phyloP scores from a whole-genome alignment of 2,113 vertebrate genomes.

The Dissostichus mawsoni region DNA sequence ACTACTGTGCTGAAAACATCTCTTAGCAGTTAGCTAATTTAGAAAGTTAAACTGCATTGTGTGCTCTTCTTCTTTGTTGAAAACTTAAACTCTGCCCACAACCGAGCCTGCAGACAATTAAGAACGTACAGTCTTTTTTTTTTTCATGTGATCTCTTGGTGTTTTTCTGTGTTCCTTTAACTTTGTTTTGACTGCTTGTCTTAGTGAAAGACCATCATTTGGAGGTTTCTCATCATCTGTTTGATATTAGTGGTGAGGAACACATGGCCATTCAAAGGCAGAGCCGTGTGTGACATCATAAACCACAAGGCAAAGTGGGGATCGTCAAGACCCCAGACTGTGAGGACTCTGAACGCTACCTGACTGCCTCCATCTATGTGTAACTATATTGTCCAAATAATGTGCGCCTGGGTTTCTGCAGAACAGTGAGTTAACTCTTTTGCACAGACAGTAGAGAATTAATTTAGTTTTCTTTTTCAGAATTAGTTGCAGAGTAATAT shows the following conservation, averaged over 20 bases:
- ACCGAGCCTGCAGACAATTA: constrained; percentile 77
- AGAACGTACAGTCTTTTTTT: constrained; percentile 58
- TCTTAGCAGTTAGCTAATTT: constrained; percentile 17
- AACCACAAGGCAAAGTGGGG: constrained; percentile 80
- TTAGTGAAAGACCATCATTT: constrained; percentile 85
- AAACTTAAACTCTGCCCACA: constrained; percentile 41
- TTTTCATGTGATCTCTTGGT: constrained; percentile 74
- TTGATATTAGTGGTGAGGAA: constrained; percentile 88
- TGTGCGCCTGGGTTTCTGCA: background rate
- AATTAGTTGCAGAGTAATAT: background rate
- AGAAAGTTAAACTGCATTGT: constrained; percentile 20
- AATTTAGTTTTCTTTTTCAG: constrained; percentile 9
- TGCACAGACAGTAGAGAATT: constrained; percentile 8
- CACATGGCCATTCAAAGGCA: constrained; percentile 87
- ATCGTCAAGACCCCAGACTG: constrained; percentile 73
- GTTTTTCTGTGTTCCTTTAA: constrained; percentile 83
- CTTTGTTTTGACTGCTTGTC: constrained; percentile 88
- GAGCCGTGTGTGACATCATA: constrained; percentile 85
- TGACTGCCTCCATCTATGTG: constrained; percentile 68
- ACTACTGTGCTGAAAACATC: constrained; percentile 52
- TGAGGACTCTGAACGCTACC: constrained; percentile 72
- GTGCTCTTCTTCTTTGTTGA: too few relatives aligned
- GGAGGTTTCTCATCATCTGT: constrained; percentile 87
- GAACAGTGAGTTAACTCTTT: background rate
- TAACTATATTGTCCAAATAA: constrained; percentile 39